These are phyloP conservation scores for Zaprionus ornatus DNA, from an alignment of 1,140 invertebrate species.

Conservation along the genomic window DNA sequence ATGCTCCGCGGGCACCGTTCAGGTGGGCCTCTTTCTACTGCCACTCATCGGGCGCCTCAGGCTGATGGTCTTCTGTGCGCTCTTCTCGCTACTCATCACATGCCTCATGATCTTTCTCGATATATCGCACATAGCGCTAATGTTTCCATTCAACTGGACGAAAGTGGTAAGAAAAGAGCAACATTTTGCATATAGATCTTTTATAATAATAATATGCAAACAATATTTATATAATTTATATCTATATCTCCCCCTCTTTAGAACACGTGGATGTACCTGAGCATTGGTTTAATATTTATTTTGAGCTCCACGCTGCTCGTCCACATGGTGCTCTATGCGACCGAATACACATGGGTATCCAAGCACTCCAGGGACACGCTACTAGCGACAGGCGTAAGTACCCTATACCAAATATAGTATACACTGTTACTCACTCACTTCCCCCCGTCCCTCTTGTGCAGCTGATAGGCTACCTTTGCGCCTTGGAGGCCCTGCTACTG, in stretches of 20 bases:
- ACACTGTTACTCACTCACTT: not conserved
- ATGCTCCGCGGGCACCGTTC: slow-evolving; percentile 90
- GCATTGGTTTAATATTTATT: slow-evolving; percentile 87
- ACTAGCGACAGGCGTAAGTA: slow-evolving; percentile 85
- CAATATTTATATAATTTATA: too few relatives aligned
- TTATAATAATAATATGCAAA: too few relatives aligned
- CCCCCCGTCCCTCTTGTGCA: slow-evolving; percentile 33
- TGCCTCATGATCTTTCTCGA: slow-evolving; percentile 92
- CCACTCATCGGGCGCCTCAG: slow-evolving; percentile 87
- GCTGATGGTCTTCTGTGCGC: slow-evolving; percentile 86
- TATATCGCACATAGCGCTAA: slow-evolving; percentile 91
- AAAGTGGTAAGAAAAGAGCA: slow-evolving; percentile 87
- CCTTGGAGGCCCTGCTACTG: slow-evolving; percentile 84
- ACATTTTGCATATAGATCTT: too few relatives aligned
- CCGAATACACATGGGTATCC: slow-evolving; percentile 87
- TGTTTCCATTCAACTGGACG: slow-evolving; percentile 93
- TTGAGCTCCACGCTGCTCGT: slow-evolving; percentile 87
- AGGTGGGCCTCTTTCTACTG: slow-evolving; percentile 91
- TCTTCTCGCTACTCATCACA: slow-evolving; percentile 92
- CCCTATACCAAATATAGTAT: not conserved
- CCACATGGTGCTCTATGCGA: slow-evolving; percentile 87
- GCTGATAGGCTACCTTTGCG: slow-evolving; percentile 85
- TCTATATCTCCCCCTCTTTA: slow-evolving; percentile 79
- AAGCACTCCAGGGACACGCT: slow-evolving; percentile 85
- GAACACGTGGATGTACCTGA: slow-evolving; percentile 88